phyloP scores from a whole-genome alignment of 53 echinoderm and acorn worm species.

The Crossaster papposus region DNA sequence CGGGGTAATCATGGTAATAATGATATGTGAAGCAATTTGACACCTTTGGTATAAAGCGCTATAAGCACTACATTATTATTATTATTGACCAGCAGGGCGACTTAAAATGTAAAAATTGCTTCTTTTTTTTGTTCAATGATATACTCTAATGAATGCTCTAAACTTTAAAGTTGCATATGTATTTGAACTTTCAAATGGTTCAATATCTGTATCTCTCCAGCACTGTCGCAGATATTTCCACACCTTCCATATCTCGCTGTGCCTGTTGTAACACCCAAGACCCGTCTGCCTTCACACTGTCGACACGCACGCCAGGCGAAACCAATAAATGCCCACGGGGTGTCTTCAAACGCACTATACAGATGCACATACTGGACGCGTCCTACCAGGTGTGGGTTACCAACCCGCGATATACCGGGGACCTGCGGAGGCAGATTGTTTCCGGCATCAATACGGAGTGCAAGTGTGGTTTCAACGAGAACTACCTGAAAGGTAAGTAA shows the following conservation, averaged over 20 bases:
- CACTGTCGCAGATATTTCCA: not conserved
- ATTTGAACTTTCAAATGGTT: not conserved
- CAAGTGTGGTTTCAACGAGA: conserved; percentile 80
- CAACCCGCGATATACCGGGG: conserved; percentile 45
- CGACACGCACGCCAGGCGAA: conserved; percentile 65
- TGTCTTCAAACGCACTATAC: conserved; percentile 61
- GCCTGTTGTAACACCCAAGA: conserved; percentile 69
- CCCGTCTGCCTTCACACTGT: conserved; percentile 70
- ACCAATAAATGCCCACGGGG: conserved; percentile 71
- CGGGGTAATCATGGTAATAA: no score
- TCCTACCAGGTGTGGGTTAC: conserved; percentile 66
- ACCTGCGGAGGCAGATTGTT: conserved; percentile 64
- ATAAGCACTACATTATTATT: no score
- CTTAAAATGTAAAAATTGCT: no score
- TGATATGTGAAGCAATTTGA: no score
- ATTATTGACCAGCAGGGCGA: no score
- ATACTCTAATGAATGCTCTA: no score
- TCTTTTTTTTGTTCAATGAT: no score
- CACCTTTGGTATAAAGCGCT: no score
- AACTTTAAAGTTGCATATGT: not conserved
- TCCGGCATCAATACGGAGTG: conserved; percentile 71
- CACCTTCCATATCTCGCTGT: conserved; percentile 76
- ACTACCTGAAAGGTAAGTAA: conserved; percentile 71
- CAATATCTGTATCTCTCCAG: not conserved
- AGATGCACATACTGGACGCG: conserved; percentile 78